Base-by-base conservation (phyloP, 1,140 invertebrate genomes). In the Capitella teleta region DNA sequence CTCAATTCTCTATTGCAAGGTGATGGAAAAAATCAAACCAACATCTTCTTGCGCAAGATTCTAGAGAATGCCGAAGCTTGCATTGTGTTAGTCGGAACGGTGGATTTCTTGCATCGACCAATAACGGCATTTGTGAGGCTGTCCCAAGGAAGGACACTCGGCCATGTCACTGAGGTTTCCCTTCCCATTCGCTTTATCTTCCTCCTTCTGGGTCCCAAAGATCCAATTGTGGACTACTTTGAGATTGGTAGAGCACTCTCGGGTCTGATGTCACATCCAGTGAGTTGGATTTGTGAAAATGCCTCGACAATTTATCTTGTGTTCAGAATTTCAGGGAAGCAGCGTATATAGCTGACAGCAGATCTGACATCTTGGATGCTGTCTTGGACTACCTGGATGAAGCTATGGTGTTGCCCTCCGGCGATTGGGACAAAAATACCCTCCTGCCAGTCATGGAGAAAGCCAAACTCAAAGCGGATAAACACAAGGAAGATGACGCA, bases 341-440 rank as follows among this genome's bases (percentile, higher is more conserved):
- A 53, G 91, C 90, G 1, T 96, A 95, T 67, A 83, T 83, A 65
- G 90, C 91, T 0, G 82, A 84, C 40, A 83, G 85, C 56, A 76
- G 87, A 14, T 81, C 84, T 47, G 88, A 94, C 59, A 68, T 97
- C 0, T 69, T 95, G 0, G 87, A 85, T 23, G 89, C 87, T 10
- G 92, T 97, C 34, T 94, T 95, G 61, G 87, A 90, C 63, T 96
- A 95, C 67, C 73, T 96, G 32, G 89, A 95, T 57, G 88, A 88
- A 60, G 93, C 95, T 28, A 91, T 95, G 53, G 91, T 95, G 19
- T 72, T 96, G 52, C 91, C 91, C 12, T 91, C 91, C 37, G 90
- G 91, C 24, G 87, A 95, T 64, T 95, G 88, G 88, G 88, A 94
- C 66, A 79, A 84, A 44, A 84, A 90, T 59, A 87, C 89, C 34